A percentile compares a stretch with the other conserved stretches of the same genome.
phyloP scores from a whole-genome alignment of 1,140 invertebrate genomes.

The Nebria ingens region DNA sequence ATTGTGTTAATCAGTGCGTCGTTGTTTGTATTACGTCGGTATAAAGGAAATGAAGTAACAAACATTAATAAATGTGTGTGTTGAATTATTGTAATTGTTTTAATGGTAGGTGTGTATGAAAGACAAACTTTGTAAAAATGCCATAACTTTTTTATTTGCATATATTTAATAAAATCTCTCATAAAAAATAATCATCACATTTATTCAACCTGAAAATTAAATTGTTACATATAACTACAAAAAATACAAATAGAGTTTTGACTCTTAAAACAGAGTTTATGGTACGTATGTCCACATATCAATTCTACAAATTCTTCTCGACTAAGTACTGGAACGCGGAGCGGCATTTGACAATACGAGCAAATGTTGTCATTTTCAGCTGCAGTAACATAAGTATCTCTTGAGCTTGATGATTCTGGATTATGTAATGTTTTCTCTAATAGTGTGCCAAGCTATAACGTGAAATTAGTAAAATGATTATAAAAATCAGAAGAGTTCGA shows the following conservation, averaged over 20 bases:
- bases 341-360: background rate
- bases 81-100: background rate
- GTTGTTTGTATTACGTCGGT: too few species aligned
- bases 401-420: background rate
- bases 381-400: background rate
- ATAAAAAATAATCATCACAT: too few species aligned
- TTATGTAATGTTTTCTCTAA: background rate
- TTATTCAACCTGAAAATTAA: too few species aligned
- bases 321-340: background rate
- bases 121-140: background rate
- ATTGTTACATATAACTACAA: too few species aligned
- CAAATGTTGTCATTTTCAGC: background rate
- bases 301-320: background rate
- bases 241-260: background rate
- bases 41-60: background rate
- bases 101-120: conserved; percentile 3
- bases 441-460: background rate
- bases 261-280: background rate
- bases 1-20: background rate
- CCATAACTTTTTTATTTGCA: conserved; percentile 4
- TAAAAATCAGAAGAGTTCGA: too few species aligned
- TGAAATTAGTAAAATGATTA: too few species aligned
- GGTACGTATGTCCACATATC: background rate
- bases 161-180: conserved; percentile 9
- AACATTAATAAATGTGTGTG: background rate